Evolutionary conservation across 1,140 invertebrate genomes (phyloP).

Genomic region (Drosophila insularis): DNA sequence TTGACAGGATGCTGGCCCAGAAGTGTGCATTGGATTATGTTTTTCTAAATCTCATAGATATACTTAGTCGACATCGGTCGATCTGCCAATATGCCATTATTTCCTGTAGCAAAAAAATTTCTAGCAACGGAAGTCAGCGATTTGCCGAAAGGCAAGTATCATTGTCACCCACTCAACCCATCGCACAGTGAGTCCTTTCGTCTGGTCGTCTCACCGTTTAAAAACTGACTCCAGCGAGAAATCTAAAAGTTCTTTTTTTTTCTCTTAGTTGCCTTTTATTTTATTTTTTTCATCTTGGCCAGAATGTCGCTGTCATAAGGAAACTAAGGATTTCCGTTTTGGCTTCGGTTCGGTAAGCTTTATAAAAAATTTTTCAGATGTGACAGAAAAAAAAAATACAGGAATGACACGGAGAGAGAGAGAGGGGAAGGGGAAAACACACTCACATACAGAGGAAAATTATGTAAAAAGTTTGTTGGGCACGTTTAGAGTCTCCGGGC

Average conservation of each 20-base stretch:
- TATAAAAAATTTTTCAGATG: conserved; percentile 55
- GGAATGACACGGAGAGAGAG: background rate
- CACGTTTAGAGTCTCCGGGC: conserved; percentile 29
- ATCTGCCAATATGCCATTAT: conserved; percentile 42
- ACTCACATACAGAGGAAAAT: conserved; percentile 35
- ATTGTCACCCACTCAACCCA: background rate
- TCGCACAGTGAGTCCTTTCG: no score
- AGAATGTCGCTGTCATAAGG: conserved; percentile 63
- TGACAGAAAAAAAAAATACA: conserved; percentile 35
- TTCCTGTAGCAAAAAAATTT: conserved; percentile 45
- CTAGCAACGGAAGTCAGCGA: conserved; percentile 38
- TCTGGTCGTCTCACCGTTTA: conserved; percentile 10
- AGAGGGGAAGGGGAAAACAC: conserved; percentile 32
- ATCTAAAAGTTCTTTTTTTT: conserved; percentile 48
- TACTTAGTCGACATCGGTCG: conserved; percentile 22
- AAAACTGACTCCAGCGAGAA: conserved; percentile 49
- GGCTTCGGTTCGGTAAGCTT: conserved; percentile 52
- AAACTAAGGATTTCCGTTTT: conserved; percentile 64
- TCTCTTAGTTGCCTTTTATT: background rate
- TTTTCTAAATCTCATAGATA: no score
- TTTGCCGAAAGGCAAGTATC: conserved; percentile 52
- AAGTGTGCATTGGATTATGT: background rate
- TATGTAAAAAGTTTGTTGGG: conserved; percentile 61
- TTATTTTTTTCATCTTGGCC: conserved; percentile 23
- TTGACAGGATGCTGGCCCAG: conserved; percentile 29